Conservation (phyloP, 2,797 vertebrate genomes). For the Acanthopagrus latus region DNA sequence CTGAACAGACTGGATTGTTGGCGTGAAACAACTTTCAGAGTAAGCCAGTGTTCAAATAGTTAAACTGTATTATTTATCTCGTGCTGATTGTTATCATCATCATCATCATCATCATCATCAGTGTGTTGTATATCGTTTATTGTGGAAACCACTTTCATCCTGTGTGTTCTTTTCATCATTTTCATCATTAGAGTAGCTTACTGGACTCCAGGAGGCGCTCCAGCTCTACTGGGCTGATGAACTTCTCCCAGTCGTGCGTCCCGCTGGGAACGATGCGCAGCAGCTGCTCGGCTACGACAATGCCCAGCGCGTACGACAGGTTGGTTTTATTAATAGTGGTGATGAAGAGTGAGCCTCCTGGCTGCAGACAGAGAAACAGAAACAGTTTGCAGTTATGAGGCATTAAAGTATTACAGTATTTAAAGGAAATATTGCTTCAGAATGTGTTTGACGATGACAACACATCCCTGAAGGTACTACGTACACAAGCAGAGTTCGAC, state of each 20-base stretch:
- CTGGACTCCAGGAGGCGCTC: conserved; percentile 92
- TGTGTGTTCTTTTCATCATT: neutral
- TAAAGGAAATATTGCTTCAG: neutral
- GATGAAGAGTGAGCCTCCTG: conserved; percentile 94
- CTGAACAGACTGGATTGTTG: too few relatives aligned
- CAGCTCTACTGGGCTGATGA: conserved; percentile 92
- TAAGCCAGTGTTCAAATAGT: neutral
- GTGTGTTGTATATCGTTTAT: neutral
- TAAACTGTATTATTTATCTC: neutral
- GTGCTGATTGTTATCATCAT: neutral
- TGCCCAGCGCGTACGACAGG: conserved; percentile 92
- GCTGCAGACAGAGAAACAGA: conserved; percentile 78
- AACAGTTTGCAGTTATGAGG: neutral
- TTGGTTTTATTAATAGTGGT: conserved; percentile 96
- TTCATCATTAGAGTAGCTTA: conserved; percentile 82
- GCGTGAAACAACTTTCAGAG: neutral
- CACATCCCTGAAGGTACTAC: neutral
- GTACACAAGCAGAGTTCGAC: neutral
- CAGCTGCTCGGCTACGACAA: conserved; percentile 91
- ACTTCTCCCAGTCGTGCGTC: conserved; percentile 97
- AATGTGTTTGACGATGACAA: neutral
- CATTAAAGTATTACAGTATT: neutral
- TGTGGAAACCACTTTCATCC: neutral
- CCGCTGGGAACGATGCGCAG: conserved; percentile 91
- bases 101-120: neutral